Evolutionary conservation across 2,888 invertebrate species (phyloP).

Genomic region (Ernsta delagoae): DNA sequence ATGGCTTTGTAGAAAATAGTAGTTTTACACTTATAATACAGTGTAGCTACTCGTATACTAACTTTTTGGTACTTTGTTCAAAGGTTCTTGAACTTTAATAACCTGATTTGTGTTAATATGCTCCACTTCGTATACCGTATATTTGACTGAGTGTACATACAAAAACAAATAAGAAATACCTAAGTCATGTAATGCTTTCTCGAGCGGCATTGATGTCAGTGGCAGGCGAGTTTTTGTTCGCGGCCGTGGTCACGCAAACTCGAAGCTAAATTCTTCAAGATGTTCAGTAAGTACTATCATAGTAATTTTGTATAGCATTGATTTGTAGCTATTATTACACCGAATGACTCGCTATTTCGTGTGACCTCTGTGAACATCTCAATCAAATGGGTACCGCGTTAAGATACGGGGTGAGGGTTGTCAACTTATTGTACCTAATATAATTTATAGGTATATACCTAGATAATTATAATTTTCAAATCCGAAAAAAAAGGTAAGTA

Average conservation of each 20-base stretch:
- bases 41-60: too few species aligned
- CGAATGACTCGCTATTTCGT: conserved; percentile 22
- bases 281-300: not conserved
- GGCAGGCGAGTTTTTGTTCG: conserved; percentile 4
- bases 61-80: not conserved
- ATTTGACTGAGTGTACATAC: not conserved
- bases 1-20: too few species aligned
- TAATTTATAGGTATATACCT: too few species aligned
- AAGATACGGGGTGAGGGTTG: conserved; percentile 17
- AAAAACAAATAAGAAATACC: not conserved
- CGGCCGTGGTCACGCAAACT: conserved; percentile 6
- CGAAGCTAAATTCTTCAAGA: conserved; percentile 7
- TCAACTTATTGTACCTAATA: too few species aligned
- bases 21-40: too few species aligned
- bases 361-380: conserved; percentile 31
- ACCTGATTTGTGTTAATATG: not conserved
- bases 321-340: conserved; percentile 28
- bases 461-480: too few species aligned
- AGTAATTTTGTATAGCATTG: conserved; percentile 24
- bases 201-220: not conserved
- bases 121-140: not conserved
- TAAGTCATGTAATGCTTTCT: not conserved
- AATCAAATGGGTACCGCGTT: conserved; percentile 25
- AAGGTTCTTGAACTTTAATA: conserved; percentile 1
- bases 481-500: too few species aligned